phyloP scores from a whole-genome alignment of 2,888 invertebrate species.

The Orthosia incerta region DNA sequence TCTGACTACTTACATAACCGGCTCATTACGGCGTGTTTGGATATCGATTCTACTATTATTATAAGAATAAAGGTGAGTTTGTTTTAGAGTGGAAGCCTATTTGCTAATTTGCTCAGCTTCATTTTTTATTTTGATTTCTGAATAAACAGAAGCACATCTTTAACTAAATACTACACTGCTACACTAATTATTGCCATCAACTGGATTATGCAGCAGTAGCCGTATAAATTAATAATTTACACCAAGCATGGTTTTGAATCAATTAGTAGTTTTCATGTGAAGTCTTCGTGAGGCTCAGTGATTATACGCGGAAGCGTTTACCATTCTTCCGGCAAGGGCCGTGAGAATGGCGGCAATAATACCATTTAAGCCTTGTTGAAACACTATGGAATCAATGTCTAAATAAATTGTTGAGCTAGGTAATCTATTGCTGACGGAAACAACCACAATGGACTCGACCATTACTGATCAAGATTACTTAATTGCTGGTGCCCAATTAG shows the following conservation, averaged over 20 bases:
- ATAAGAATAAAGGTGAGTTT: constrained; percentile 11
- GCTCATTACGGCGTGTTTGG: constrained; percentile 23
- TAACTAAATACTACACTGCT: not conserved
- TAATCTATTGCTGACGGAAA: constrained; percentile 58
- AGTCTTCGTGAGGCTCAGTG: constrained; percentile 57
- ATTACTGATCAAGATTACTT: constrained; percentile 60
- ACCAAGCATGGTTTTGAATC: constrained; percentile 44
- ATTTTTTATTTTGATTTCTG: not conserved
- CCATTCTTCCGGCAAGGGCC: constrained; percentile 72
- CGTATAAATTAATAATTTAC: constrained; percentile 43
- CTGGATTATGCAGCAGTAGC: constrained; percentile 15
- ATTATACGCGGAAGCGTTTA: constrained; percentile 71
- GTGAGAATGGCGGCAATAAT: constrained; percentile 68
- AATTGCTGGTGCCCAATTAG: constrained; percentile 61
- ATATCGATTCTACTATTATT: constrained; percentile 14
- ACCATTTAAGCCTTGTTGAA: constrained; percentile 56
- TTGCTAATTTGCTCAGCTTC: not conserved
- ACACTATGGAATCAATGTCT: constrained; percentile 48
- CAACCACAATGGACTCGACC: constrained; percentile 45
- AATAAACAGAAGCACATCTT: not conserved
- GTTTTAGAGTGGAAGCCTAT: constrained; percentile 15
- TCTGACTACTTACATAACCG: not conserved
- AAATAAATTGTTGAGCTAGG: constrained; percentile 45
- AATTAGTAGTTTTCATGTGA: constrained; percentile 52
- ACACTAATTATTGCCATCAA: not conserved